Evolutionary conservation across 2,888 invertebrate species (phyloP).

Genomic region (Diaprepes abbreviatus): DNA sequence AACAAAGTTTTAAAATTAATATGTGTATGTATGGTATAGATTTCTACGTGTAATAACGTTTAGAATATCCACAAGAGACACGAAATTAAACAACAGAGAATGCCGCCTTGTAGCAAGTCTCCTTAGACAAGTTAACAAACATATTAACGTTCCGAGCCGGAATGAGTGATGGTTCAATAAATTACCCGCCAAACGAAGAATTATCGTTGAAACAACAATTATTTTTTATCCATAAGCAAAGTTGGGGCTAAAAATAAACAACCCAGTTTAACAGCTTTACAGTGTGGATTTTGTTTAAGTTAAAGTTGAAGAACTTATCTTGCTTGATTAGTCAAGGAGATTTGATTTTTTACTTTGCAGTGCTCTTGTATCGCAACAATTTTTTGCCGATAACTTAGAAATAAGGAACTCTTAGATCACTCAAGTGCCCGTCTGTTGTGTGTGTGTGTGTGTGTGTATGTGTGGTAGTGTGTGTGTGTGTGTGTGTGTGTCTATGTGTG

Average conservation of each 20-base stretch:
- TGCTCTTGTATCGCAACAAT: no score
- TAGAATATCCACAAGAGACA: no score
- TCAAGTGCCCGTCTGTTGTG: no score
- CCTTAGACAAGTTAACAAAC: slow-evolving; percentile 40
- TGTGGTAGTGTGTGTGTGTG: no score
- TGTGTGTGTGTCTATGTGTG: no score
- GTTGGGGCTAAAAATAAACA: slow-evolving; percentile 38
- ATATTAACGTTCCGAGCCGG: slow-evolving; percentile 24
- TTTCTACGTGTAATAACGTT: no score
- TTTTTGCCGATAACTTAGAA: no score
- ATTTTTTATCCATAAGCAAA: slow-evolving; percentile 39
- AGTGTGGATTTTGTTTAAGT: slow-evolving; percentile 1
- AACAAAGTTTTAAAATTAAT: no score
- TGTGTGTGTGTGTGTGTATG: no score
- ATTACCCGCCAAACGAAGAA: slow-evolving; percentile 32
- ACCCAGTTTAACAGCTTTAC: slow-evolving; percentile 19
- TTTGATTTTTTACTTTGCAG: no score
- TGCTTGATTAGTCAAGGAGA: background rate
- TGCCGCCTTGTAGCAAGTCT: slow-evolving; percentile 16
- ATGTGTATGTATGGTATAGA: no score
- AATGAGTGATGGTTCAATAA: slow-evolving; percentile 39
- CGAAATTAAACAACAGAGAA: background rate
- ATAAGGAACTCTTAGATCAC: no score
- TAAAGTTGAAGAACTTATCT: slow-evolving; percentile 18
- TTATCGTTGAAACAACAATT: slow-evolving; percentile 41